phyloP scores from a whole-genome alignment of 1,140 invertebrate species.

The Heliconius himera region DNA sequence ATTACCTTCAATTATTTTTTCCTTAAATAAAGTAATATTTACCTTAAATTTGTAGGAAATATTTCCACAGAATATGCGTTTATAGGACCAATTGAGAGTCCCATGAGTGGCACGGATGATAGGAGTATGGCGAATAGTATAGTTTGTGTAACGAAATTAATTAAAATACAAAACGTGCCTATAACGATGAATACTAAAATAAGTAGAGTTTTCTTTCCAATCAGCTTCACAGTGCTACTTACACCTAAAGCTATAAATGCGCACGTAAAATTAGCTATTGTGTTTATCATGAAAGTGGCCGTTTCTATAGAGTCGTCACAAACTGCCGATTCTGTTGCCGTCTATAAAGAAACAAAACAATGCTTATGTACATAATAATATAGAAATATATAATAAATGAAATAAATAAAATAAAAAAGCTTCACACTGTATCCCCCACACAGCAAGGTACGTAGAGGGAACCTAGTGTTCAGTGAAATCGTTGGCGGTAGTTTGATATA shows the following conservation, averaged over 20 bases:
- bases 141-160: conserved; percentile 62
- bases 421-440: too few species aligned
- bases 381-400: too few species aligned
- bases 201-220: conserved; percentile 68
- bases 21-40: conserved; percentile 17
- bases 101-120: conserved; percentile 58
- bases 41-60: conserved; percentile 74
- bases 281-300: conserved; percentile 62
- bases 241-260: conserved; percentile 55
- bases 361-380: neutral
- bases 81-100: conserved; percentile 62
- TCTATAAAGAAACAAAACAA: conserved; percentile 49
- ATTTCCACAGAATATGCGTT: conserved; percentile 71
- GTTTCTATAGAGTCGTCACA: conserved; percentile 64
- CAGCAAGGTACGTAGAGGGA: too few species aligned
- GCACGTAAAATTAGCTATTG: conserved; percentile 54
- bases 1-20: too few species aligned
- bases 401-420: too few species aligned
- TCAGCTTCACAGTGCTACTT: conserved; percentile 58
- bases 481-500: too few species aligned
- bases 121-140: conserved; percentile 67
- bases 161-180: conserved; percentile 57
- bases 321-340: conserved; percentile 30
- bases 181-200: conserved; percentile 52
- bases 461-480: too few species aligned